These are phyloP conservation scores for Muricea muricata DNA, from an alignment of 92 coral and sea anemone species.

Conservation along the genomic window DNA sequence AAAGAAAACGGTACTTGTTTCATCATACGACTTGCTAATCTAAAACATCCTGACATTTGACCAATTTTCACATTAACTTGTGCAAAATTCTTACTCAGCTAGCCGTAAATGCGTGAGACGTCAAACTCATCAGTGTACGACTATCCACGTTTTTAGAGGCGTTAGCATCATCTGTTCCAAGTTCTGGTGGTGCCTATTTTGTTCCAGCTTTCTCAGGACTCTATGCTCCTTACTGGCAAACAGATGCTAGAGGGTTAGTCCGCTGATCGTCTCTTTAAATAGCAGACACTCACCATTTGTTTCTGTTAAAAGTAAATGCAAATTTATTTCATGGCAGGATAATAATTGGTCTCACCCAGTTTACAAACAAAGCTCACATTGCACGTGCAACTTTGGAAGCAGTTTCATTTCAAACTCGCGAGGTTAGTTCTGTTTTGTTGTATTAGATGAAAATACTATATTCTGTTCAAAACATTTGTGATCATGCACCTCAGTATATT, in stretches of 20 bases:
- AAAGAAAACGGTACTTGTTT: too few species aligned
- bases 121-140: too few species aligned
- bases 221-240: slow-evolving; percentile 99
- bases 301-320: too few species aligned
- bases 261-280: background rate
- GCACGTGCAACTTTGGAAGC: slow-evolving; percentile 98
- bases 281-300: background rate
- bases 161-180: slow-evolving; percentile 79
- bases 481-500: too few species aligned
- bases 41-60: too few species aligned
- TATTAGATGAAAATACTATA: too few species aligned
- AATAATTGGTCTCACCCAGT: slow-evolving; percentile 94
- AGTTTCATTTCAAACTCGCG: slow-evolving; percentile 89
- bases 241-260: slow-evolving; percentile 97
- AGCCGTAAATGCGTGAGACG: too few species aligned
- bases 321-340: too few species aligned
- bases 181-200: slow-evolving; percentile 92
- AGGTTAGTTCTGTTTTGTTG: slow-evolving; percentile 60
- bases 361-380: slow-evolving; percentile 94
- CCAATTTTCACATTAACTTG: too few species aligned
- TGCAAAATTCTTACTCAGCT: too few species aligned
- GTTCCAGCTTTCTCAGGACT: slow-evolving; percentile 99
- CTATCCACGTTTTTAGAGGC: slow-evolving; percentile 66
- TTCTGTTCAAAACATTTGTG: background rate
- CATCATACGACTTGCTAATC: too few species aligned